These are phyloP conservation scores for Odontocolon sp. DNA, from an alignment of 2,888 invertebrate species.

Conservation along the genomic window DNA sequence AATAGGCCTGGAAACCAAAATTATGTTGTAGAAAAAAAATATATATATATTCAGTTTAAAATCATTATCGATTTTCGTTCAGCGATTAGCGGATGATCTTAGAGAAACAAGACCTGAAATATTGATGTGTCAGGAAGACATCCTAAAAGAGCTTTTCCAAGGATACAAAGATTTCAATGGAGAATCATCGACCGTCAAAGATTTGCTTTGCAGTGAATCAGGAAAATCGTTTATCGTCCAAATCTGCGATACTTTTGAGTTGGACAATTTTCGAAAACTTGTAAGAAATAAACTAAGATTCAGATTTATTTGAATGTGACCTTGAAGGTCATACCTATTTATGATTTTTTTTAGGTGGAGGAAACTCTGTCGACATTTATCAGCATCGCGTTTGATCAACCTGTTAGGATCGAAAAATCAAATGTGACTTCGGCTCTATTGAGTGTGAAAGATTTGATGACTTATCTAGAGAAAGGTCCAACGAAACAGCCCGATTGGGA, in stretches of 20 bases:
- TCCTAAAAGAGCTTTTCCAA: conserved; percentile 69
- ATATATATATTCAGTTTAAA: not conserved
- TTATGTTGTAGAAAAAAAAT: not conserved
- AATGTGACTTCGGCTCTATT: conserved; percentile 72
- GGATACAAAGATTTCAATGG: conserved; percentile 61
- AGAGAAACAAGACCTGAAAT: conserved; percentile 57
- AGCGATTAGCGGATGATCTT: conserved; percentile 66
- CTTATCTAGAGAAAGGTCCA: conserved; percentile 66
- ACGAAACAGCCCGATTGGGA: conserved; percentile 66
- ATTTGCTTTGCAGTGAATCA: conserved; percentile 69
- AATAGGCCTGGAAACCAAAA: not conserved
- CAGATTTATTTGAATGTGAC: too few species aligned
- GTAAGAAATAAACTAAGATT: conserved; percentile 63
- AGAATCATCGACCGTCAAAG: conserved; percentile 57
- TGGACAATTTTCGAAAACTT: conserved; percentile 67
- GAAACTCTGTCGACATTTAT: conserved; percentile 71
- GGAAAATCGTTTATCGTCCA: conserved; percentile 71
- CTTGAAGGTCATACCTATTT: too few species aligned
- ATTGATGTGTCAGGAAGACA: conserved; percentile 67
- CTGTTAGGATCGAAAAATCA: conserved; percentile 67
- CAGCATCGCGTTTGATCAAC: conserved; percentile 65
- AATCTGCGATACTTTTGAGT: conserved; percentile 69
- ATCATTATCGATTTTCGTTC: conserved; percentile 15
- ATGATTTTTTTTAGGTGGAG: conserved; percentile 62
- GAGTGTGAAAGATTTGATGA: conserved; percentile 65